Conservation (phyloP, 2,113 vertebrate species). For the Paedocypris sp. region DNA sequence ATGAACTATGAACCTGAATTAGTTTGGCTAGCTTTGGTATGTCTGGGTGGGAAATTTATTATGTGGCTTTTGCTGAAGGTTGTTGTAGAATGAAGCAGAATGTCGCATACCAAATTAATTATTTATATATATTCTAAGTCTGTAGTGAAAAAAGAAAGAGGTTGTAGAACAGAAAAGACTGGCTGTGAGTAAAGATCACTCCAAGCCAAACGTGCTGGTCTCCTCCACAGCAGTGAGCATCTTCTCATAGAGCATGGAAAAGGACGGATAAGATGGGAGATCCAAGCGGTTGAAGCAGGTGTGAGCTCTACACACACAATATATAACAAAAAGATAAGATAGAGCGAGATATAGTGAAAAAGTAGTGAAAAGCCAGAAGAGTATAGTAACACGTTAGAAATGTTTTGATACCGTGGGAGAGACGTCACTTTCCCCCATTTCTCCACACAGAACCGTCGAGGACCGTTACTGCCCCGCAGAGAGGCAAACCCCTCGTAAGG, state of each 20-base stretch:
- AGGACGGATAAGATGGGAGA: conserved; percentile 91
- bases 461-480: conserved; percentile 87
- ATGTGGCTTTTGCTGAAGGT: too few species aligned
- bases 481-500: conserved; percentile 96
- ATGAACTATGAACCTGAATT: too few species aligned
- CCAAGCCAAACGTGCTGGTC: conserved; percentile 95
- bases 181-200: conserved; percentile 52
- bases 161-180: too few species aligned
- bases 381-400: not conserved
- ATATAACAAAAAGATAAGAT: not conserved
- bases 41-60: too few species aligned
- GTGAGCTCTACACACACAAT: conserved; percentile 72
- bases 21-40: too few species aligned
- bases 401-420: conserved; percentile 97
- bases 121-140: too few species aligned
- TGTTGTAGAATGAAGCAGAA: too few species aligned
- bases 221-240: conserved; percentile 95
- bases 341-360: not conserved
- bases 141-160: too few species aligned
- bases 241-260: conserved; percentile 97
- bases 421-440: conserved; percentile 98
- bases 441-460: conserved; percentile 91
- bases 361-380: too few species aligned
- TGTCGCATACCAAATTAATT: too few species aligned
- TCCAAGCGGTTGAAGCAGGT: conserved; percentile 98